These are phyloP conservation scores for Delphinapterus leucas DNA, from an alignment of 2,113 vertebrate species.

Conservation along the genomic window DNA sequence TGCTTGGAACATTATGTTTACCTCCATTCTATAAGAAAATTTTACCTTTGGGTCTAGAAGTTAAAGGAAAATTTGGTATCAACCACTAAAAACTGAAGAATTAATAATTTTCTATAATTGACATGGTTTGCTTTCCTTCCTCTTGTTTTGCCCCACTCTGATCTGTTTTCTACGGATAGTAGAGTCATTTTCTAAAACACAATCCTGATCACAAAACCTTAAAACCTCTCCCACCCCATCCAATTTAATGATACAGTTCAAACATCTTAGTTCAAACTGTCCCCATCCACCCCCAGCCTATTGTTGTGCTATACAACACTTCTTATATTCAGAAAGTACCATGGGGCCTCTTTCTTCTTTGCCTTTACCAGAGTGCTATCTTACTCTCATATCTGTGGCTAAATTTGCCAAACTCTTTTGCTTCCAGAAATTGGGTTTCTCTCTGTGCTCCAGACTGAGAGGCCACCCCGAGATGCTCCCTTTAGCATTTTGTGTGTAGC, in stretches of 20 bases:
- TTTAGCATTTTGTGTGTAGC: neutral
- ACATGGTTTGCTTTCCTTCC: neutral
- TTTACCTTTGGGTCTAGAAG: neutral
- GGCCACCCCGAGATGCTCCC: no score
- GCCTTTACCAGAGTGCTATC: neutral
- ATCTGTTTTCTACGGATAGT: neutral
- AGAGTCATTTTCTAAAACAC: neutral
- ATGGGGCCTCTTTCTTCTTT: neutral
- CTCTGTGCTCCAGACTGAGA: neutral
- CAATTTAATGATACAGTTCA: neutral
- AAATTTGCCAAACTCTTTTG: neutral
- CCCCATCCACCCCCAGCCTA: neutral
- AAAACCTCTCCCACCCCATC: accelerated
- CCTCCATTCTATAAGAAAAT: neutral
- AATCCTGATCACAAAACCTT: neutral
- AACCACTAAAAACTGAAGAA: neutral
- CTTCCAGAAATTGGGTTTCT: neutral
- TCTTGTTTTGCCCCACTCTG: neutral
- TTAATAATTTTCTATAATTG: neutral
- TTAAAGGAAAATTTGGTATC: slow-evolving; percentile 5
- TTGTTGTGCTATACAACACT: neutral
- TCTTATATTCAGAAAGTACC: neutral
- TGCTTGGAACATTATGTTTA: neutral
- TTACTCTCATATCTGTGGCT: neutral
- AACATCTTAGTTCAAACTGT: neutral